Evolutionary conservation across 2,797 vertebrate species (phyloP), one percentile per base, ranked within the genome.

Genomic region (Acanthopagrus latus): DNA sequence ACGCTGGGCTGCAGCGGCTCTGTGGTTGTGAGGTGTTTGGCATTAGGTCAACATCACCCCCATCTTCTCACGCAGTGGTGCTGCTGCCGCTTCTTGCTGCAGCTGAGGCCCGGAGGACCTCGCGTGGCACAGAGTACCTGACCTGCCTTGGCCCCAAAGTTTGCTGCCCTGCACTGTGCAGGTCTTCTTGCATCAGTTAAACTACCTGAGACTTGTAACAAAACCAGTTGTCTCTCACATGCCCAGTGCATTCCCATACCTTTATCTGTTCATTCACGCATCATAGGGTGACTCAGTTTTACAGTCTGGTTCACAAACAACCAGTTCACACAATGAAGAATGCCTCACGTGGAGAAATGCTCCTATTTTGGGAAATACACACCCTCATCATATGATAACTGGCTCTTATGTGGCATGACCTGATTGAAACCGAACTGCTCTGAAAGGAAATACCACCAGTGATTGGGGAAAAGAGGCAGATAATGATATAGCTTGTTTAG

Each of bases 51-150:
- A 60, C 38, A 23, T 58, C 63, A 70, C 48, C 60, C 71, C 48
- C 56, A 62, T 54, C 81, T 84, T 92, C 77, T 90, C 91, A 93
- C 78, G 71, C 88, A 71, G 80, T 4, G 4, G 50, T 20, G 62
- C 41, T 56, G 33, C 78, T 68, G 59, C 70, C 72, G 20, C 82
- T 74, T 80, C 72, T 71, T 78, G 54, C 55, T 48, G 25, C 8
- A 10, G 74, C 78, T 41, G 64, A 69, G 51, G 63, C 67, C 50
- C 18, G 1, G 50, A 55, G 44, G 56, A 29, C 47, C 47, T 67
- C 0, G 20, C 38, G 4, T 63, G 38, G n/a, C 71, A 46, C 44
- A 1, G 11, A 60, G 41, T 21, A 73, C 41, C 68, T 59, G 60
- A 70, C 69, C 38, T 66, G 29, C 17, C 0, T 4, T 70, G 10